These are phyloP conservation scores for Hystrix brachyura DNA, from an alignment of 2,113 vertebrate genomes.

Conservation along the genomic window DNA sequence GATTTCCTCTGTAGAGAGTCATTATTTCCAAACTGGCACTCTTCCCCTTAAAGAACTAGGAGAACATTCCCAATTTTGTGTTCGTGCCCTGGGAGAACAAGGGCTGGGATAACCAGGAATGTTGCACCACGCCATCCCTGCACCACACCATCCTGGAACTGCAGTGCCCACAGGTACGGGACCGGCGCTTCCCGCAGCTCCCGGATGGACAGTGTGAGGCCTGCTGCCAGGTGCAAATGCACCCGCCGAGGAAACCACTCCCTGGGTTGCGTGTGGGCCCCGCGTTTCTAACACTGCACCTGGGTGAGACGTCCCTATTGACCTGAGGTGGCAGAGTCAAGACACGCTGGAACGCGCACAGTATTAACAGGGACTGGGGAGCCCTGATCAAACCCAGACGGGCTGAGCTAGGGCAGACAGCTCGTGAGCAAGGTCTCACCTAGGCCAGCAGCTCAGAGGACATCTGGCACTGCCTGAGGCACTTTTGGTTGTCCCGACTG, in stretches of 20 bases:
- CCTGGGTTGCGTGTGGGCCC: accelerated
- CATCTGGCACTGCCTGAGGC: background rate
- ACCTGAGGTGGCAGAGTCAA: background rate
- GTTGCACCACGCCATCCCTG: accelerated
- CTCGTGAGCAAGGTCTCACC: accelerated
- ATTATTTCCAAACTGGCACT: background rate
- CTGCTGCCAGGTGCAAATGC: background rate
- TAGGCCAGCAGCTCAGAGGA: background rate
- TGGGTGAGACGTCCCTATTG: background rate
- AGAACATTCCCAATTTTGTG: background rate
- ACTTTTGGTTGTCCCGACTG: background rate
- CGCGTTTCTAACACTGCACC: too few relatives aligned
- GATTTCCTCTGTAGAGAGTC: background rate
- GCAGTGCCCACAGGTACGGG: accelerated
- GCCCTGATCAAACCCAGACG: background rate
- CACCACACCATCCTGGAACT: background rate
- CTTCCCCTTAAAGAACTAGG: background rate
- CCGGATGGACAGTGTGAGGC: background rate
- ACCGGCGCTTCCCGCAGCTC: accelerated
- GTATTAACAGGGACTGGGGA: too few relatives aligned
- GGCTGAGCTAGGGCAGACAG: accelerated
- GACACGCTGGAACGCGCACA: accelerated
- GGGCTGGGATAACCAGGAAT: accelerated
- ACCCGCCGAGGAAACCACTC: background rate
- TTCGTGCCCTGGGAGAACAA: too few relatives aligned